Conservation (phyloP, 2,797 vertebrate species). For the Epinephelus awoara region DNA sequence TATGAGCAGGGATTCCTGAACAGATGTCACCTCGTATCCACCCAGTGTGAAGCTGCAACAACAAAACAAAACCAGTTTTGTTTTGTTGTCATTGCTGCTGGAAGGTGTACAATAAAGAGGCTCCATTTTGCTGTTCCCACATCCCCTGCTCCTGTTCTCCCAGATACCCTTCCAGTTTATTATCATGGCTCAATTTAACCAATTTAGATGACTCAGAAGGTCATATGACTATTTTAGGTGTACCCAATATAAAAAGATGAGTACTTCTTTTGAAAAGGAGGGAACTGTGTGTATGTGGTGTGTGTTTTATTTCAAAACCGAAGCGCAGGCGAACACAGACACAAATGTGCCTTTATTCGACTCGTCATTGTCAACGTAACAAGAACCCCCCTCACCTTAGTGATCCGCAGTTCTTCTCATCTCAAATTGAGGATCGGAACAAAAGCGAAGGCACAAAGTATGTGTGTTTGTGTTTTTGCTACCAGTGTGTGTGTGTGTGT, state of each 20-base stretch:
- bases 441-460: slow-evolving; percentile 21
- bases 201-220: slow-evolving; percentile 29
- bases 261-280: background rate
- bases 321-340: background rate
- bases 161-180: slow-evolving; percentile 29
- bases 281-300: slow-evolving; percentile 1
- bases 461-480: slow-evolving; percentile 3
- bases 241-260: slow-evolving; percentile 18
- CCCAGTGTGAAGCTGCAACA: slow-evolving; percentile 44
- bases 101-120: slow-evolving; percentile 50
- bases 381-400: slow-evolving; percentile 49
- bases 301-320: slow-evolving; percentile 10
- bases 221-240: slow-evolving; percentile 27
- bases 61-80: slow-evolving; percentile 63
- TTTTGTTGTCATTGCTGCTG: slow-evolving; percentile 48
- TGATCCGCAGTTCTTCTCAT: slow-evolving; percentile 49
- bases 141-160: slow-evolving; percentile 14
- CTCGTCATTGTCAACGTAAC: slow-evolving; percentile 59
- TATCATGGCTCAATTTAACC: slow-evolving; percentile 31
- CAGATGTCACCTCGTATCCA: slow-evolving; percentile 66
- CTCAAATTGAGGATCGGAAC: slow-evolving; percentile 34
- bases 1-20: slow-evolving; percentile 69
- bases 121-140: slow-evolving; percentile 16
- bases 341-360: slow-evolving; percentile 35
- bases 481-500: slow-evolving; percentile 2